Evolutionary conservation across 2,797 vertebrate species (phyloP).

Genomic region (Chelmon rostratus): DNA sequence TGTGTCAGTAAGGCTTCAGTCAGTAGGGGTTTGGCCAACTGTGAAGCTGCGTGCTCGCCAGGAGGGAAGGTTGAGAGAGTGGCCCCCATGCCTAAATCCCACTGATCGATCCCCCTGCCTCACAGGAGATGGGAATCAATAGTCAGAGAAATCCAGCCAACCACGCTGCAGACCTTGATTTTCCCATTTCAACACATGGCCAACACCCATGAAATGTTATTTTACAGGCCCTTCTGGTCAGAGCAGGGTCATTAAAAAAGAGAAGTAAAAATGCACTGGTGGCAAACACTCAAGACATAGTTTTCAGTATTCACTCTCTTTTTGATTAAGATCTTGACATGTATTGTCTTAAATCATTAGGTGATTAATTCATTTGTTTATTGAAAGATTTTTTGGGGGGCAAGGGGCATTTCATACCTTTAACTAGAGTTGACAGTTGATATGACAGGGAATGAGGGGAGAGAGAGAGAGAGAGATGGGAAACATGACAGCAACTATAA

Average conservation of each 20-base stretch:
- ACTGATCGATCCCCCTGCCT: conserved; percentile 81
- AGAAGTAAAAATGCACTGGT: conserved; percentile 7
- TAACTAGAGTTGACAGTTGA: conserved; percentile 1
- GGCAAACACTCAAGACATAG: background rate
- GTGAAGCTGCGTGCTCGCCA: conserved; percentile 49
- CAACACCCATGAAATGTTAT: conserved; percentile 83
- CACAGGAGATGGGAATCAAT: conserved; percentile 84
- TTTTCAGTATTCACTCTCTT: background rate
- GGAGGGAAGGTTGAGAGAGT: conserved; percentile 59
- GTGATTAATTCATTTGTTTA: conserved; percentile 8
- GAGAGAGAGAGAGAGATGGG: background rate
- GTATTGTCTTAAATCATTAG: conserved; percentile 1
- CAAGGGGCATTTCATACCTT: conserved; percentile 6
- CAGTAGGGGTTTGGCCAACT: conserved; percentile 42
- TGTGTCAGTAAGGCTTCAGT: conserved; percentile 45
- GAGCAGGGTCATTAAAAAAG: conserved; percentile 24
- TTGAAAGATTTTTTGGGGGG: background rate
- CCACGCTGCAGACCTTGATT: conserved; percentile 78
- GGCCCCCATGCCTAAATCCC: conserved; percentile 83
- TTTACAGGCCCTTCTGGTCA: conserved; percentile 62
- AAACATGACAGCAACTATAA: background rate
- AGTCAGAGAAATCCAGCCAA: conserved; percentile 83
- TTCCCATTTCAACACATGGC: conserved; percentile 80
- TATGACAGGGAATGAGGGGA: background rate
- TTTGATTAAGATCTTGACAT: background rate